Evolutionary conservation across 2,113 vertebrate genomes (phyloP).

Genomic region (Pterocles orientalis): DNA sequence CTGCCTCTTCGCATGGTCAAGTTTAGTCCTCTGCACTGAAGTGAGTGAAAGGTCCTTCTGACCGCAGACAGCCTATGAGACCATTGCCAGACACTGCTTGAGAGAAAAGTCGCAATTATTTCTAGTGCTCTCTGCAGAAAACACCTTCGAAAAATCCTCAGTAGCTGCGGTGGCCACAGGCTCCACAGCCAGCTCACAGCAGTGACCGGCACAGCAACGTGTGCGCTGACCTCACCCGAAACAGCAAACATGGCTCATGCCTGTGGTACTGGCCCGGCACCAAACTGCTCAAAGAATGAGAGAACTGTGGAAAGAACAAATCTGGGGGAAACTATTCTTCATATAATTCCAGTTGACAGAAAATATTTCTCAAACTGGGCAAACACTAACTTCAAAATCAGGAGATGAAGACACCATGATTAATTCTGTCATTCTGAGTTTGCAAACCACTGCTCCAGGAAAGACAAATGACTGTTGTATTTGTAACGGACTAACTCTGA

Average conservation of each 20-base stretch:
- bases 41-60: background rate
- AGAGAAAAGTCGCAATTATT: background rate
- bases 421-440: background rate
- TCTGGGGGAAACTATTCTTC: background rate
- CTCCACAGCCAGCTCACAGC: background rate
- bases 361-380: background rate
- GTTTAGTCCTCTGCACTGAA: background rate
- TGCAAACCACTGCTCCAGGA: background rate
- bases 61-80: background rate
- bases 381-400: background rate
- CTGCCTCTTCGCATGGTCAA: background rate
- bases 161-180: background rate
- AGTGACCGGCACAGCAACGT: background rate
- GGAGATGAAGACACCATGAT: background rate
- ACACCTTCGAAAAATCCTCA: background rate
- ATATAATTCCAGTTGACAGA: background rate
- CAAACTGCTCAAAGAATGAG: background rate
- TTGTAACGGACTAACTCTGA: background rate
- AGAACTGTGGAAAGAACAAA: background rate
- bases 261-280: background rate
- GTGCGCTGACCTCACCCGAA: background rate
- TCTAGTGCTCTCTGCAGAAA: background rate
- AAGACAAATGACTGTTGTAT: background rate
- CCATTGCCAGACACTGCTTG: background rate
- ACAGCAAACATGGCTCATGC: background rate